phyloP scores from a whole-genome alignment of 2,113 vertebrate genomes.

The Ibidorhyncha struthersii region DNA sequence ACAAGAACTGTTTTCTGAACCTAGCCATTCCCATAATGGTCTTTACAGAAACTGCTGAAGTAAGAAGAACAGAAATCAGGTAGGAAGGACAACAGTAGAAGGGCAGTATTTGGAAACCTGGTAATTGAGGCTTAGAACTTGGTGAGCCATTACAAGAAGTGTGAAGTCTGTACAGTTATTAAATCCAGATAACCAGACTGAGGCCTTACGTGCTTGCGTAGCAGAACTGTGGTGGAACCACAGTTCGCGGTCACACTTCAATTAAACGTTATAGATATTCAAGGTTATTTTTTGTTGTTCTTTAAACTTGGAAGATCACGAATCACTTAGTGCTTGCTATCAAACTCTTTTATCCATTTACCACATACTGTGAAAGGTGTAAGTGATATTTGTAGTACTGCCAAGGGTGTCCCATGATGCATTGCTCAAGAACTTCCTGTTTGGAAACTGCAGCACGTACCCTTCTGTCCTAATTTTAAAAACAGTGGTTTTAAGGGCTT shows the following conservation, averaged over 20 bases:
- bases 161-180: neutral
- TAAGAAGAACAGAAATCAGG: slow-evolving; percentile 92
- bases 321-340: neutral
- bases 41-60: slow-evolving; percentile 89
- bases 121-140: neutral
- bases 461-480: neutral
- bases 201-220: neutral
- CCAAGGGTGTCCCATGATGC: neutral
- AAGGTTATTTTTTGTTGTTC: neutral
- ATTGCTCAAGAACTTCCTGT: neutral
- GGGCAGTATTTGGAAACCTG: neutral
- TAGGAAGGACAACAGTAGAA: slow-evolving; percentile 33
- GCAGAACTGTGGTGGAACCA: neutral
- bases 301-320: neutral
- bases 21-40: slow-evolving; percentile 95
- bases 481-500: neutral
- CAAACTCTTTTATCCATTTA: neutral
- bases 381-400: neutral
- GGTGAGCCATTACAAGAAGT: neutral
- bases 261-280: neutral
- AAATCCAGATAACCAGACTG: neutral
- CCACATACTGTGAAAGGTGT: neutral
- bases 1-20: slow-evolving; percentile 98
- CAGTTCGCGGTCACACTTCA: neutral
- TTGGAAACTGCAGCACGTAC: neutral